Percentiles rank a stretch among this genome's conserved stretches.
Conservation (phyloP, 2,888 invertebrate species). For the Eilema caniola region DNA sequence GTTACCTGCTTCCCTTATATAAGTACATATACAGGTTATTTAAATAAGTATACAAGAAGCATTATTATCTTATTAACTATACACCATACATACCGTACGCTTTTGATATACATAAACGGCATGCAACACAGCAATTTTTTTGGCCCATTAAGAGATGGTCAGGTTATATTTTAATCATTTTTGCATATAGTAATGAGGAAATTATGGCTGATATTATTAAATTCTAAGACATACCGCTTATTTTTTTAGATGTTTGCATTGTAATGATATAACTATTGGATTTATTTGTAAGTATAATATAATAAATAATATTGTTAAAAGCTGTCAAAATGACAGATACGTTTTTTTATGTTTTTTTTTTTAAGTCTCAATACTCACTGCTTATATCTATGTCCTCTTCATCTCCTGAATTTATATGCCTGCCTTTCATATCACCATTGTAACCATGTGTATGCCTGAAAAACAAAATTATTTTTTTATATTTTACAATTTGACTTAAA, state of each 20-base stretch:
- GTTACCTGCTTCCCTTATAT: background rate
- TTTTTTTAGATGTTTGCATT: slow-evolving; percentile 33
- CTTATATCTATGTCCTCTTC: slow-evolving; percentile 85
- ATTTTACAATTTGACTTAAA: background rate
- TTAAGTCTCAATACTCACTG: slow-evolving; percentile 68
- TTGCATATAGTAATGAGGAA: background rate
- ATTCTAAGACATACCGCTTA: slow-evolving; percentile 36
- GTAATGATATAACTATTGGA: background rate
- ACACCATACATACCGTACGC: background rate
- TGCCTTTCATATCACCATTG: slow-evolving; percentile 83
- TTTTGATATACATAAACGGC: background rate
- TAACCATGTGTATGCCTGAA: slow-evolving; percentile 81
- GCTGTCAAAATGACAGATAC: slow-evolving; percentile 13
- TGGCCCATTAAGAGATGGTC: slow-evolving; percentile 18
- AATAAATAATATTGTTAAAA: slow-evolving; percentile 30
- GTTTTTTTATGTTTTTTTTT: slow-evolving; percentile 10
- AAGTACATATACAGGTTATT: no score
- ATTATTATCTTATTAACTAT: background rate
- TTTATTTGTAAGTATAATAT: slow-evolving; percentile 9
- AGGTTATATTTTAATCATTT: background rate
- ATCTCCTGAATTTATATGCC: slow-evolving; percentile 82
- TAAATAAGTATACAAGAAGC: background rate
- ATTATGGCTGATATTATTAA: slow-evolving; percentile 12
- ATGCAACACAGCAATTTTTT: background rate
- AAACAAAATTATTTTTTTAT: slow-evolving; percentile 27